Evolutionary conservation across 1,140 invertebrate species (phyloP).

Genomic region (Pinna nobilis): DNA sequence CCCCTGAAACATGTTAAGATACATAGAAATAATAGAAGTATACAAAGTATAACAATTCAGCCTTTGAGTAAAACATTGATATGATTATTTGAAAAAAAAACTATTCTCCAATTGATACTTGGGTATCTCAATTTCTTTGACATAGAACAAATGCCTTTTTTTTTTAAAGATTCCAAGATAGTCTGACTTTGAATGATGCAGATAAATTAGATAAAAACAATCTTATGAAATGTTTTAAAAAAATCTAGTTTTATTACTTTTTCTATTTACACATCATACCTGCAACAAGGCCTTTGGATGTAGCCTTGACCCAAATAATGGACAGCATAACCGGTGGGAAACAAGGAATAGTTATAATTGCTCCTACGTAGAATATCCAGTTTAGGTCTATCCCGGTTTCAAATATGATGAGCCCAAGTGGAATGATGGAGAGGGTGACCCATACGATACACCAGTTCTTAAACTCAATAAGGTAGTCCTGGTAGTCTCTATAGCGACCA

Average conservation of each 20-base stretch:
- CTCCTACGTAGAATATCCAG: constrained; percentile 71
- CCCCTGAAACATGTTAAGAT: constrained; percentile 70
- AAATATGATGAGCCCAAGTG: constrained; percentile 66
- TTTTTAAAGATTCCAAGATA: too few species aligned
- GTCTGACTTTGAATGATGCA: too few species aligned
- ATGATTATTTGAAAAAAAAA: too few species aligned
- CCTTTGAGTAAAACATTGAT: too few species aligned
- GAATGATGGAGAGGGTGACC: constrained; percentile 67
- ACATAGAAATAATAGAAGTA: constrained; percentile 9
- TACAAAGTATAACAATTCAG: too few species aligned
- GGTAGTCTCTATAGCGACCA: constrained; percentile 69
- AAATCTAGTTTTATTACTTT: background rate
- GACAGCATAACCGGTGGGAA: constrained; percentile 68
- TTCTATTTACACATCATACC: too few species aligned
- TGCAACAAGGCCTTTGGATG: constrained; percentile 63
- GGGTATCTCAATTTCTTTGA: background rate
- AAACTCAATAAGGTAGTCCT: constrained; percentile 71
- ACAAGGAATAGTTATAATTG: constrained; percentile 68
- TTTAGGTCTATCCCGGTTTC: constrained; percentile 68
- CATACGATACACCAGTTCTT: constrained; percentile 72
- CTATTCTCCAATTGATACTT: background rate
- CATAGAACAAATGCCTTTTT: too few species aligned
- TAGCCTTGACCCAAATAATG: constrained; percentile 71
- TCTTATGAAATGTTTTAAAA: background rate
- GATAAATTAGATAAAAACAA: background rate